Evolutionary conservation across 2,888 invertebrate genomes (phyloP).

Genomic region (Tipula vernalis): DNA sequence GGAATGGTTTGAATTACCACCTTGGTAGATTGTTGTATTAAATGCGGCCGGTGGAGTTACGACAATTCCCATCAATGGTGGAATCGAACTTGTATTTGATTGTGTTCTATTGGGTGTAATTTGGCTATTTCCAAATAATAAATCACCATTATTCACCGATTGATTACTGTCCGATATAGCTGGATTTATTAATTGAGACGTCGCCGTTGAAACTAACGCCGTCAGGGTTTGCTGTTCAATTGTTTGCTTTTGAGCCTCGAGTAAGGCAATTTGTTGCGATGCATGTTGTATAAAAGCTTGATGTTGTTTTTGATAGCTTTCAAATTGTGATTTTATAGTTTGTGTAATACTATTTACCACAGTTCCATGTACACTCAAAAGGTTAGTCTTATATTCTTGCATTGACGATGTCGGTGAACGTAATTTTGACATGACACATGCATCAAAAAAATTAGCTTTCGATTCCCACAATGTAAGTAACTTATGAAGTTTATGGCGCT

Average conservation of each 20-base stretch:
- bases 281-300: slow-evolving; percentile 90
- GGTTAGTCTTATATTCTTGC: slow-evolving; percentile 75
- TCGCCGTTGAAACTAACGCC: slow-evolving; percentile 22
- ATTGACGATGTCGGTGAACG: slow-evolving; percentile 79
- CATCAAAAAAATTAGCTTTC: slow-evolving; percentile 79
- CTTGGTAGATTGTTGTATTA: not conserved
- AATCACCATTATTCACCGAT: slow-evolving; percentile 6
- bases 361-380: slow-evolving; percentile 67
- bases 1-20: not conserved
- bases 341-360: slow-evolving; percentile 64
- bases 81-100: slow-evolving; percentile 24
- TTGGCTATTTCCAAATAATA: not conserved
- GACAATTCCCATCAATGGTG: slow-evolving; percentile 23
- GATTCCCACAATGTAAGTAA: slow-evolving; percentile 92
- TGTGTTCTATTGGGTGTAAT: slow-evolving; percentile 23
- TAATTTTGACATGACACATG: slow-evolving; percentile 71
- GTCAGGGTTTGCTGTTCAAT: slow-evolving; percentile 34
- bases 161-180: slow-evolving; percentile 10
- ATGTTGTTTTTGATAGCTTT: slow-evolving; percentile 86
- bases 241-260: slow-evolving; percentile 64
- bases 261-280: slow-evolving; percentile 71
- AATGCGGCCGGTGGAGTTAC: slow-evolving; percentile 40
- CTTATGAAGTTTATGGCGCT: slow-evolving; percentile 84
- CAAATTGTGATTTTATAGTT: slow-evolving; percentile 72
- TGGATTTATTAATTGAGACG: slow-evolving; percentile 23